Base-by-base conservation (phyloP, 2,888 invertebrate species). In the Xiphydria camelus region DNA sequence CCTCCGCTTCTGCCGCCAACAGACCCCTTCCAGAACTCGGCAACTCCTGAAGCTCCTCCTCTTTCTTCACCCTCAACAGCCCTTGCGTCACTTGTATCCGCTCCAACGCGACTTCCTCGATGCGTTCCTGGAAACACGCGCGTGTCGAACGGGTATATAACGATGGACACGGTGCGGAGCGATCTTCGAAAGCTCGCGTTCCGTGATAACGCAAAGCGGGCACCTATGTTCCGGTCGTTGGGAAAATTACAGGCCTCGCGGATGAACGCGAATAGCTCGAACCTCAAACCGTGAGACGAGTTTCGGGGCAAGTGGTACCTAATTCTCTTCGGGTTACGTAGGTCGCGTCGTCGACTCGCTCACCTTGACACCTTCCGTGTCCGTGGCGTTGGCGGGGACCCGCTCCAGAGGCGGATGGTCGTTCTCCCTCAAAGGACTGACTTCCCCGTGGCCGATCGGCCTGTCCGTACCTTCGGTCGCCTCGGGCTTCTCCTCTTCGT, bases 41-140 rank as follows among this genome's bases (percentile, higher is more conserved):
- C 22, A 55, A 58, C 45, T 73, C 74, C 54, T 75, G 75, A 4
- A 75, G 57, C 41, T 75, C 75, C 46, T 74, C 74, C 52, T 75
- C 73, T 42, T 75, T 75, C 57, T 75, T 75, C 42, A 75, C 75
- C 64, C 75, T 68, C 50, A 75, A 51, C 45, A 74, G 59, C 55
- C 72, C 74, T 50, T 68, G 70, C 46, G 73, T 70, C 55, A 64
- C 63, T 54, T 67, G 69, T 62, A 69, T 59, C 57, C 70, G 70
- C 49, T 73, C 72, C 61, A 60, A 61, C 53, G 59, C 61, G 51
- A 57, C 43, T 51, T 71, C 74, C 49, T 67, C 71, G 58, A 63
- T 66, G 54, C 60, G 63, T 62, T 68, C 67, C 70, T 69, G 53
- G 14, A 36, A 32, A 14, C 5, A 9, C 23, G 7, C 23, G 23